phyloP scores from a whole-genome alignment of 2,888 invertebrate genomes.

The Trichogramma dendrolimi region DNA sequence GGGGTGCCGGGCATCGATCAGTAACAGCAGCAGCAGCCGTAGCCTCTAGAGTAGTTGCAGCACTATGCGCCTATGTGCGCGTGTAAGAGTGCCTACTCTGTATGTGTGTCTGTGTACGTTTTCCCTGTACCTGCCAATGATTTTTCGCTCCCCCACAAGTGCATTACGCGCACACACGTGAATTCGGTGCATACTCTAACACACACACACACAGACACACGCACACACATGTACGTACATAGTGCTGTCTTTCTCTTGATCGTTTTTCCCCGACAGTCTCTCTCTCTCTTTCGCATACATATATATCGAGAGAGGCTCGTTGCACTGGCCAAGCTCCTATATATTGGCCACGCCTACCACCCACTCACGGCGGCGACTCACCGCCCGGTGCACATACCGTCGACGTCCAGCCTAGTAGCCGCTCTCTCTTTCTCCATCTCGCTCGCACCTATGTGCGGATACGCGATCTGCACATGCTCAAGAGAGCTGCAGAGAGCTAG shows the following conservation, averaged over 20 bases:
- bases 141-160: constrained; percentile 48
- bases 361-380: constrained; percentile 30
- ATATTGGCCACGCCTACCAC: constrained; percentile 25
- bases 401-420: constrained; percentile 33
- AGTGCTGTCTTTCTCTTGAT: not conserved
- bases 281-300: not conserved
- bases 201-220: too few species aligned
- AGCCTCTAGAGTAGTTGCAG: constrained; percentile 38
- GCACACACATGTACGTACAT: not conserved
- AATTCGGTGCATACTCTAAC: too few species aligned
- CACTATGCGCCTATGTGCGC: too few species aligned
- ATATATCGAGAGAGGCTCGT: too few species aligned
- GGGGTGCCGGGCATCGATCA: constrained; percentile 50
- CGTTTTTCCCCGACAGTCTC: not conserved
- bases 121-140: constrained; percentile 52
- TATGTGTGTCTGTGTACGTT: too few species aligned
- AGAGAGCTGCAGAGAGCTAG: constrained; percentile 14
- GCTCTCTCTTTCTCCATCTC: constrained; percentile 8
- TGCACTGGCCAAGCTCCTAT: too few species aligned
- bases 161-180: constrained; percentile 20
- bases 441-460: constrained; percentile 14
- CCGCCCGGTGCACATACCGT: constrained; percentile 44
- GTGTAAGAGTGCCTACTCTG: too few species aligned
- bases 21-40: constrained; percentile 28
- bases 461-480: too few species aligned